These are phyloP conservation scores for Mormyrus hasselquistii DNA, from an alignment of 2,797 vertebrate genomes.

Conservation along the genomic window DNA sequence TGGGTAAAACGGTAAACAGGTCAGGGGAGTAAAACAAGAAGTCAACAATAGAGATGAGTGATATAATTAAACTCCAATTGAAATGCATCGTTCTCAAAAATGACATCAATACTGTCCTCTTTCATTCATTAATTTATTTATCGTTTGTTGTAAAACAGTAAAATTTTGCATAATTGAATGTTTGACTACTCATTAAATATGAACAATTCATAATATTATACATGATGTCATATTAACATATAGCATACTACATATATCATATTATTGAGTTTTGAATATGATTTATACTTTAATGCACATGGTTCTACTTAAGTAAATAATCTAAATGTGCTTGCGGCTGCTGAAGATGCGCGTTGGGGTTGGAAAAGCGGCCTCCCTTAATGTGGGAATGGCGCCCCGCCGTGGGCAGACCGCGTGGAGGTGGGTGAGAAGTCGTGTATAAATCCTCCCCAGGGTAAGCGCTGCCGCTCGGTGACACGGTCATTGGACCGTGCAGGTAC, in stretches of 20 bases:
- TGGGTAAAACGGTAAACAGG: not conserved
- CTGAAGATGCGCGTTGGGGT: not conserved
- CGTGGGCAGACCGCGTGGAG: not conserved
- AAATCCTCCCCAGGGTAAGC: not conserved
- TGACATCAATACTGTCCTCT: not conserved
- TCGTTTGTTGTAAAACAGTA: not conserved
- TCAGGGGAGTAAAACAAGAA: not conserved
- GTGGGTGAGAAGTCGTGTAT: not conserved
- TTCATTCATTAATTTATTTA: not conserved
- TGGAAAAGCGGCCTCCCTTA: not conserved
- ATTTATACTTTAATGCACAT: not conserved
- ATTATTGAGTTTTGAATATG: not conserved
- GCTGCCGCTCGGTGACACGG: not conserved
- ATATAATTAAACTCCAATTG: not conserved
- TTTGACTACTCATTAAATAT: not conserved
- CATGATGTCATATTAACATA: not conserved
- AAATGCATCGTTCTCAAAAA: not conserved
- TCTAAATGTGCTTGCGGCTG: not conserved
- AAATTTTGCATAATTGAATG: not conserved
- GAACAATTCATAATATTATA: not conserved
- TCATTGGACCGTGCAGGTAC: not conserved
- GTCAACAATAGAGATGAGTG: not conserved
- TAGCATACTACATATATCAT: not conserved
- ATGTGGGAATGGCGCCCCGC: not conserved
- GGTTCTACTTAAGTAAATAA: not conserved